phyloP scores from a whole-genome alignment of 2,888 invertebrate genomes.

The Altica lythri region DNA sequence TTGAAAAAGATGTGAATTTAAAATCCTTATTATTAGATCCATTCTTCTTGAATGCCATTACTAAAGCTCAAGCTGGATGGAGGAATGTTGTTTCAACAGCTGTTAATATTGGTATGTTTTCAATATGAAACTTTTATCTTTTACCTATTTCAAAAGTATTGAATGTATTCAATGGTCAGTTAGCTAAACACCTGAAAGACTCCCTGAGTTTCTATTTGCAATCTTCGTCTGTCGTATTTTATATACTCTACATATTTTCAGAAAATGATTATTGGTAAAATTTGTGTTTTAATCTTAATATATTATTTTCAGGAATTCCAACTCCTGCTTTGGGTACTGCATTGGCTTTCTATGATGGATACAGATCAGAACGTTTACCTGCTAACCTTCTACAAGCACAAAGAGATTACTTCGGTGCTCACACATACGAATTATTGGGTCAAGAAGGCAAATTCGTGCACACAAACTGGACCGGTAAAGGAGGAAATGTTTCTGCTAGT shows the following conservation, averaged over 20 bases:
- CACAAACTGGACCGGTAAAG: slow-evolving; percentile 99
- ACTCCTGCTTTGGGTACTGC: slow-evolving; percentile 93
- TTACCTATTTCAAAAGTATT: background rate
- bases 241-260: no score
- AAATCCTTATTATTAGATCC: slow-evolving; percentile 88
- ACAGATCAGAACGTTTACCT: slow-evolving; percentile 82
- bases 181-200: no score
- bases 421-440: slow-evolving; percentile 90
- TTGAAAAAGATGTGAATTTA: slow-evolving; percentile 83
- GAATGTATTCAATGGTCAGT: no score
- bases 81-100: slow-evolving; percentile 78
- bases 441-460: slow-evolving; percentile 90
- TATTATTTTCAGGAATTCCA: slow-evolving; percentile 90
- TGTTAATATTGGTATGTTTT: slow-evolving; percentile 56
- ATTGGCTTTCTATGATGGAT: slow-evolving; percentile 96
- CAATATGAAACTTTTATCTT: no score
- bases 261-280: no score
- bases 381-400: slow-evolving; percentile 97
- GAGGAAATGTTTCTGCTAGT: slow-evolving; percentile 93
- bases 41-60: slow-evolving; percentile 87
- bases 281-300: no score
- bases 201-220: no score
- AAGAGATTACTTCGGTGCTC: slow-evolving; percentile 98
- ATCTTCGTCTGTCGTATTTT: no score
- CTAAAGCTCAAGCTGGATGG: slow-evolving; percentile 81